A percentile compares a stretch with the other conserved stretches of the same genome.
Evolutionary conservation across 1,140 invertebrate genomes (phyloP).

Genomic region (Armadillidium nasatum): DNA sequence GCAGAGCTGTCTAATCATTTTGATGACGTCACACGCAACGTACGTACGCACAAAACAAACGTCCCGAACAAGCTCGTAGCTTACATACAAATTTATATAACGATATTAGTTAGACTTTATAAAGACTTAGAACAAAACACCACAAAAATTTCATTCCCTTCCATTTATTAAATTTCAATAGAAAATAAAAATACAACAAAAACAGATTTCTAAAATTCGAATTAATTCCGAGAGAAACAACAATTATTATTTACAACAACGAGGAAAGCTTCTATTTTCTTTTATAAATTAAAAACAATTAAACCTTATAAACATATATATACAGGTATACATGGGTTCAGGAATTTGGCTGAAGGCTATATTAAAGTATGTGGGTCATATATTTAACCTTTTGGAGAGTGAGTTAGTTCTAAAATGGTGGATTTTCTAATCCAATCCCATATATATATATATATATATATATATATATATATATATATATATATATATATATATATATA

Average conservation of each 20-base stretch:
- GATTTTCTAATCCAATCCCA: not conserved
- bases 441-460: constrained; percentile 1
- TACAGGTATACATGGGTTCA: not conserved
- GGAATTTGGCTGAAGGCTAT: constrained; percentile 9
- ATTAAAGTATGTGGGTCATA: constrained; percentile 13
- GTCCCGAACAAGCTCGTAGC: not conserved
- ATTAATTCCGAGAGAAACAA: too few relatives aligned
- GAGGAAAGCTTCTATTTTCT: too few relatives aligned
- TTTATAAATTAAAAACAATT: too few relatives aligned
- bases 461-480: constrained; percentile 15
- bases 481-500: not conserved
- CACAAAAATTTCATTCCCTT: too few relatives aligned
- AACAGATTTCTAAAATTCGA: too few relatives aligned
- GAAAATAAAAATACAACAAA: too few relatives aligned
- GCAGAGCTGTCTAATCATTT: constrained; percentile 12
- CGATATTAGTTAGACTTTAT: not conserved
- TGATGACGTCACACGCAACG: constrained; percentile 4
- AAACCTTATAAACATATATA: not conserved
- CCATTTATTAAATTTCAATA: too few relatives aligned
- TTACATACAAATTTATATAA: not conserved
- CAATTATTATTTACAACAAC: too few relatives aligned
- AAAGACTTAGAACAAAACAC: not conserved
- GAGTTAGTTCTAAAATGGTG: not conserved
- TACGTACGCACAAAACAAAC: constrained; percentile 2
- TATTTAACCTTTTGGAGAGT: constrained; percentile 6